phyloP scores from a whole-genome alignment of 2,797 vertebrate species.

The Notoglanidium macrostoma region DNA sequence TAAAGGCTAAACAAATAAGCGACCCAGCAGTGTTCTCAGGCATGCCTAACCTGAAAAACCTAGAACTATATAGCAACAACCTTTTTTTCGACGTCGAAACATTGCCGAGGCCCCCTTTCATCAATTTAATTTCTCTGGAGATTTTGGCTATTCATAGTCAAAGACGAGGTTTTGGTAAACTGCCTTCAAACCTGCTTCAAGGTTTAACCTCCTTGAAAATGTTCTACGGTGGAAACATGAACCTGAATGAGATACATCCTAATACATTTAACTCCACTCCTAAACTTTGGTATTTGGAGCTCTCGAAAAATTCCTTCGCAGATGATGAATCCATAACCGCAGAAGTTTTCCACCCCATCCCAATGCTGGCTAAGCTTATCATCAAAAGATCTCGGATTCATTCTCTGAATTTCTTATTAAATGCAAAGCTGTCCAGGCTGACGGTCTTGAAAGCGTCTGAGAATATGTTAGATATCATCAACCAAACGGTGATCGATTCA shows the following conservation, averaged over 20 bases:
- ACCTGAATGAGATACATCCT: constrained; percentile 47
- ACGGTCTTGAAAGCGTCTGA: constrained; percentile 29
- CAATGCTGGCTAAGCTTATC: constrained; percentile 49
- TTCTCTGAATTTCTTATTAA: constrained; percentile 58
- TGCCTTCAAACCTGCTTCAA: constrained; percentile 61
- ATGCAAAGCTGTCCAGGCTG: constrained; percentile 50
- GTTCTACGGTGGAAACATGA: constrained; percentile 55
- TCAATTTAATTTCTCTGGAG: constrained; percentile 45
- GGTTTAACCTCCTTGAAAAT: constrained; percentile 57
- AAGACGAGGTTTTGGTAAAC: constrained; percentile 46
- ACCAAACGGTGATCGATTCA: constrained; percentile 42
- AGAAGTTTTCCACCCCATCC: constrained; percentile 51
- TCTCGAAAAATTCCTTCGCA: constrained; percentile 54
- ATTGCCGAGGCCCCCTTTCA: constrained; percentile 53
- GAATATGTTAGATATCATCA: constrained; percentile 52
- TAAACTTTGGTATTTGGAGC: constrained; percentile 55
- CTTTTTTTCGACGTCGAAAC: constrained; percentile 34
- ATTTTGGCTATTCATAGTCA: constrained; percentile 58
- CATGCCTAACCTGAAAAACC: constrained; percentile 47
- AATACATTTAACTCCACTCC: constrained; percentile 53
- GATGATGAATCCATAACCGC: constrained; percentile 39
- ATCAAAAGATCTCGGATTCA: constrained; percentile 46
- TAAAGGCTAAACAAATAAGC: constrained; percentile 47
- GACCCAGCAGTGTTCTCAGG: constrained; percentile 50
- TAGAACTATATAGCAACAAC: constrained; percentile 55